Base-by-base conservation (phyloP, 2,888 invertebrate genomes). In the Myopa testacea region DNA sequence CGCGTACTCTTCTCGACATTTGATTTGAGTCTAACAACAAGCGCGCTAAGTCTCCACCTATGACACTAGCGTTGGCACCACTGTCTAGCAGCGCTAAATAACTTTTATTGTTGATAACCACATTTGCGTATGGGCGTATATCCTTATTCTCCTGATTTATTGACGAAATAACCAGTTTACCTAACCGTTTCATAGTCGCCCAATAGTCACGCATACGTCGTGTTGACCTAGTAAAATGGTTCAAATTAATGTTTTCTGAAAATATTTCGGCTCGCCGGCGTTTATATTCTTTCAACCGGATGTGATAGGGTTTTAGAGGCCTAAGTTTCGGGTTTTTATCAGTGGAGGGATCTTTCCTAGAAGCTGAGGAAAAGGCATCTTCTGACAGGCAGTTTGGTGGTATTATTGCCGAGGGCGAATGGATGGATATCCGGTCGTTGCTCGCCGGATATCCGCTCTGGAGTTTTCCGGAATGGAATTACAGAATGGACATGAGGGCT, bases 21-120 rank as follows among this genome's bases (percentile, higher is more conserved):
- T 52, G 3, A 37, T 19, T 37, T 1, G 38, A 50, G 10, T 72
- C 40, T 40, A 19, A 7, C 2, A 72, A 19, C 14, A 26, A 6
- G 12, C 16, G 1, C 4, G 74, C 74, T 0, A 75, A 50, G 4
- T 34, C 26, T 12, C 65, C 65, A n/a, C 74, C 74, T 19, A 75
- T 75, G 12, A 34, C 34, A 50, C 74, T 75, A 6, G 63, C 58
- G 34, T 63, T 75, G 16, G 74, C 74, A 0, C 65, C 52, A 34
- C 65, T 75, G n/a, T 75, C 74, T 37, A 75, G 19, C 6, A 75
- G 52, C 14, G 67, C 40, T 34, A 65, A 16, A 37, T 75, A 52
- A 40, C 4, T 58, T 72, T 72, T 38, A 38, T 60, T 26, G 7
- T 26, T 14, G 12, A 72, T 38, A 4, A 26, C 37, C 14, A 72